Base-by-base conservation (phyloP, 2,888 invertebrate species). In the Macrophya annulata region DNA sequence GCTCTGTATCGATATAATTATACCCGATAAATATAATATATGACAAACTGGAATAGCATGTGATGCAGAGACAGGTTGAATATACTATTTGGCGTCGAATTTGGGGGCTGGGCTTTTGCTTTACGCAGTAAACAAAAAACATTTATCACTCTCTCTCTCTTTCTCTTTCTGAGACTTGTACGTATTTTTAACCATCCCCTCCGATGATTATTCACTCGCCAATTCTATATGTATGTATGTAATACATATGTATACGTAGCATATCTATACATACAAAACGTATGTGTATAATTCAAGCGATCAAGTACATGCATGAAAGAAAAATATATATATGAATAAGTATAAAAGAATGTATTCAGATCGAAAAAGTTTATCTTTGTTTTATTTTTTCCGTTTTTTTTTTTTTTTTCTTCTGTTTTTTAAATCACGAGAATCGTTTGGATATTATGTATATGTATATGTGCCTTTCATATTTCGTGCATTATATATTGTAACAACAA, bases 61-160 rank as follows among this genome's bases (percentile, higher is more conserved):
- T 55, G 55, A 55, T 55, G 8, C 55, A 55, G 55, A n/a, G n/a
- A 55, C 6, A 55, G 55, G 55, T 55, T 62, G 25, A 25, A 25
- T 62, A 62, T 62, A 62, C 62, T 25, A 62, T 62, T 62, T 62
- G 25, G 62, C 62, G 25, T 62, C 25, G 62, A 21, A 62, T 62
- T 62, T 62, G 68, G 68, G 68, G 68, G 68, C 68, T 68, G 15
- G 62, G 21, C 62, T 68, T 37, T 37, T 68, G 31, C 68, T 68
- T 68, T 68, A 37, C 68, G 17, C 68, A 37, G 68, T 68, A 68
- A 68, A 68, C 68, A 68, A 37, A 68, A 68, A 68, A 68, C 37
- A 68, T 68, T 68, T 68, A 10, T 4, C 37, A 17, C 37, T 17
- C 31, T 37, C 1, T 37, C 68, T 37, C 21, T 68, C 51, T 62